Evolutionary conservation across 2,888 invertebrate species (phyloP).

Genomic region (Hyalella azteca): DNA sequence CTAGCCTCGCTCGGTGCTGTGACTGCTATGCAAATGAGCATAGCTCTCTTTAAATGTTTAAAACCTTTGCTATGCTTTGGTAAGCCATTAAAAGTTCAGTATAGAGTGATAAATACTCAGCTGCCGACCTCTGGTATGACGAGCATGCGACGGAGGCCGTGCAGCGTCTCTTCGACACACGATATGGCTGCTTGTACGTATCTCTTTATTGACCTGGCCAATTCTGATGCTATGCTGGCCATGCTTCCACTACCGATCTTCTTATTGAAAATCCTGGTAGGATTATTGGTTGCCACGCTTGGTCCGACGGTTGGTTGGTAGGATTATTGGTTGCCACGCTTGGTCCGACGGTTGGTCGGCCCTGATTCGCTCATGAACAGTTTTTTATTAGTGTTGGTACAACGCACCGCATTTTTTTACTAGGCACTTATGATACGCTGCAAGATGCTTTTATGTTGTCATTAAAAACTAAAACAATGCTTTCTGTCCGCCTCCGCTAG

Average conservation of each 20-base stretch:
- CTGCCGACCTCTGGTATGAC: conserved; percentile 34
- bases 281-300: too few relatives aligned
- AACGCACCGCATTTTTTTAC: background rate
- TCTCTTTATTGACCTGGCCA: conserved; percentile 4
- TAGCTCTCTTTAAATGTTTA: conserved; percentile 30
- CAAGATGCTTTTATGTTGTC: background rate
- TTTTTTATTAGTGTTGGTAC: too few relatives aligned
- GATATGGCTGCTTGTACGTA: conserved; percentile 7
- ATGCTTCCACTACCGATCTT: too few relatives aligned
- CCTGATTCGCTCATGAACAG: too few relatives aligned
- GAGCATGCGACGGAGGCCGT: conserved; percentile 13
- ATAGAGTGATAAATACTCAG: conserved; percentile 33
- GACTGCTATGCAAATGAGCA: conserved; percentile 30
- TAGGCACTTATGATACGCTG: background rate
- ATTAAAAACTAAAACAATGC: conserved; percentile 7
- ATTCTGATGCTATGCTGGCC: too few relatives aligned
- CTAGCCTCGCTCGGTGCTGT: conserved; percentile 6
- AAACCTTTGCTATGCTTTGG: conserved; percentile 35
- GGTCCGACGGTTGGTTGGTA: too few relatives aligned
- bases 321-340: too few relatives aligned
- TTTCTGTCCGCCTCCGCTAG: background rate
- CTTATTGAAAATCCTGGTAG: too few relatives aligned
- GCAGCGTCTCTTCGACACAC: conserved; percentile 13
- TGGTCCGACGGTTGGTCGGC: too few relatives aligned
- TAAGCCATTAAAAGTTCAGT: conserved; percentile 34